These are phyloP conservation scores for Drosophila suzukii DNA, from an alignment of 1,140 invertebrate species.

Conservation along the genomic window DNA sequence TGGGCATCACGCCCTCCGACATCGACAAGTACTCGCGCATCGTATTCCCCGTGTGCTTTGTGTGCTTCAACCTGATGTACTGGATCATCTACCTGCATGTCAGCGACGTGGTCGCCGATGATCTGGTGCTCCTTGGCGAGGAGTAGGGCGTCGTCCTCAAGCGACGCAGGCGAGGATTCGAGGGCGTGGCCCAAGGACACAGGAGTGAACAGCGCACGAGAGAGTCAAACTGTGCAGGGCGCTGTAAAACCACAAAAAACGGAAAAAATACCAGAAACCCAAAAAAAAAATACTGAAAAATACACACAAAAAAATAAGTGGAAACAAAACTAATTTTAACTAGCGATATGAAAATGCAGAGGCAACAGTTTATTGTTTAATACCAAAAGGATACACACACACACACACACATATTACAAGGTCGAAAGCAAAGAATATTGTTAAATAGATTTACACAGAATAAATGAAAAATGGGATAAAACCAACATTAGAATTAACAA, in stretches of 20 bases:
- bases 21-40: constrained; percentile 98
- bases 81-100: constrained; percentile 99
- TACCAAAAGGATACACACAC: constrained; percentile 53
- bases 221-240: constrained; percentile 76
- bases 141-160: constrained; percentile 83
- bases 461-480: constrained; percentile 17
- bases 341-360: constrained; percentile 68
- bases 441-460: constrained; percentile 77
- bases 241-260: constrained; percentile 70
- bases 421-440: constrained; percentile 75
- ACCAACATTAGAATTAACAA: constrained; percentile 49
- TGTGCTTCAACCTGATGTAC: constrained; percentile 99
- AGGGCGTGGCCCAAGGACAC: constrained; percentile 22
- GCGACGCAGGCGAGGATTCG: constrained; percentile 1
- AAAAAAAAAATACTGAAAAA: constrained; percentile 38
- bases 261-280: constrained; percentile 5
- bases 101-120: constrained; percentile 96
- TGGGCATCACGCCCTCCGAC: constrained; percentile 96
- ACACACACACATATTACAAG: constrained; percentile 72
- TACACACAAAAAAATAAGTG: constrained; percentile 42
- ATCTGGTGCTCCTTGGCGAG: constrained; percentile 93
- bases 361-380: constrained; percentile 78
- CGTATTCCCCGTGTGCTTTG: constrained; percentile 98
- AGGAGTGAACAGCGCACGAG: constrained; percentile 68
- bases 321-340: constrained; percentile 77